phyloP scores from a whole-genome alignment of 1,140 invertebrate genomes.

The Leptinotarsa defecta region DNA sequence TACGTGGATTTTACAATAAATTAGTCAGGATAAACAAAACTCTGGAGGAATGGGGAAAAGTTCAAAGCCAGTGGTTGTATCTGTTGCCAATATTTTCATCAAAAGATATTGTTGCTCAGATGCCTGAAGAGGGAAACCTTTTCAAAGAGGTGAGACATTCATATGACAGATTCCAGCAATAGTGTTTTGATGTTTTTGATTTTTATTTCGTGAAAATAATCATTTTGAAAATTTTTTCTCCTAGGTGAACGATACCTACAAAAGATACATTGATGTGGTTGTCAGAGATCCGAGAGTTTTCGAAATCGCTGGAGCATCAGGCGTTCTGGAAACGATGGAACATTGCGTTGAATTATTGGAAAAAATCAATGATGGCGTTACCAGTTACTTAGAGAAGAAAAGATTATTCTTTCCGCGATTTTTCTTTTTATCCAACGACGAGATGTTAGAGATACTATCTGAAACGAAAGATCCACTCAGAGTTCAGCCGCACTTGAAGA shows the following conservation, averaged over 20 bases:
- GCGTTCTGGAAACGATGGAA: constrained; percentile 76
- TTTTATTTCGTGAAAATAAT: background rate
- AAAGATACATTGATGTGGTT: constrained; percentile 77
- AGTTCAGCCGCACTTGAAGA: constrained; percentile 90
- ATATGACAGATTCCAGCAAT: background rate
- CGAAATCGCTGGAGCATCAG: constrained; percentile 70
- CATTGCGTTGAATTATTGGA: constrained; percentile 77
- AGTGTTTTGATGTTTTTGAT: background rate
- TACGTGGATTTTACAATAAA: constrained; percentile 81
- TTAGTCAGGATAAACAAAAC: constrained; percentile 77
- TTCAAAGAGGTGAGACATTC: constrained; percentile 68
- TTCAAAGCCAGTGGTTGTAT: constrained; percentile 89
- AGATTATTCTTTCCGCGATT: constrained; percentile 89
- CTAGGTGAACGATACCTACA: constrained; percentile 72
- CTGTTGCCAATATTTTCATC: constrained; percentile 91
- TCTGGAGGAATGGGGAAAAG: constrained; percentile 87
- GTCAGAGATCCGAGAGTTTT: constrained; percentile 75
- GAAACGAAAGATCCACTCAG: constrained; percentile 87
- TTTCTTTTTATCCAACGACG: constrained; percentile 94
- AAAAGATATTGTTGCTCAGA: constrained; percentile 89
- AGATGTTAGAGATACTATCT: constrained; percentile 92
- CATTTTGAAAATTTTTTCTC: constrained; percentile 48
- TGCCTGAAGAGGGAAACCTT: constrained; percentile 86
- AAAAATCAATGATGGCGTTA: constrained; percentile 83
- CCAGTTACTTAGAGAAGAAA: constrained; percentile 91